These are phyloP conservation scores for Nothura maculosa DNA, from an alignment of 2,797 vertebrate genomes.

Conservation along the genomic window DNA sequence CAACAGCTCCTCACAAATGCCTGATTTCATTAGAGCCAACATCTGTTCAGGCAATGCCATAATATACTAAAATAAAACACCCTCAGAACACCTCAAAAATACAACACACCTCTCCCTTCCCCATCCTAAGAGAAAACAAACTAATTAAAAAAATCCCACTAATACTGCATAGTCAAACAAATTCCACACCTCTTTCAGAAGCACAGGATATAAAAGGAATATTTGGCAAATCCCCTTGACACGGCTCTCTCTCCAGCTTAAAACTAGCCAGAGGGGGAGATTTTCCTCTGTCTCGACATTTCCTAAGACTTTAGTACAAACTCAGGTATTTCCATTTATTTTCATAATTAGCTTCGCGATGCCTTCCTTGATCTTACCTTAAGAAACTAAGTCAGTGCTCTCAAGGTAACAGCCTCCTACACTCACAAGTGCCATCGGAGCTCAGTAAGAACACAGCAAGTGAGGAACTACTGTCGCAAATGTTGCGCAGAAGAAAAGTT, in stretches of 20 bases:
- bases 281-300: not conserved
- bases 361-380: not conserved
- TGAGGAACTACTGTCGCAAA: not conserved
- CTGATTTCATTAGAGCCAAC: not conserved
- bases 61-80: not conserved
- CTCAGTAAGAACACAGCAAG: conserved; percentile 11
- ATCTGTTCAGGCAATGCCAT: not conserved
- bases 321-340: not conserved
- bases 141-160: not conserved
- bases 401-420: conserved; percentile 9
- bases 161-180: not conserved
- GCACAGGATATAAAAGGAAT: not conserved
- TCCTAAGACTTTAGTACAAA: not conserved
- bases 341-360: not conserved
- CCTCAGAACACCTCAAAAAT: not conserved
- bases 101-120: no score
- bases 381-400: not conserved
- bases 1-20: not conserved
- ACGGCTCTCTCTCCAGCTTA: not conserved
- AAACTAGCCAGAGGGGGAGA: not conserved
- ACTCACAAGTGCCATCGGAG: not conserved
- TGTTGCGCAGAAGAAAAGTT: not conserved
- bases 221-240: not conserved
- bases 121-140: not conserved
- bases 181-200: not conserved